These are phyloP conservation scores for Bergia puertoricense DNA, from an alignment of 92 coral and sea anemone genomes.

Conservation along the genomic window DNA sequence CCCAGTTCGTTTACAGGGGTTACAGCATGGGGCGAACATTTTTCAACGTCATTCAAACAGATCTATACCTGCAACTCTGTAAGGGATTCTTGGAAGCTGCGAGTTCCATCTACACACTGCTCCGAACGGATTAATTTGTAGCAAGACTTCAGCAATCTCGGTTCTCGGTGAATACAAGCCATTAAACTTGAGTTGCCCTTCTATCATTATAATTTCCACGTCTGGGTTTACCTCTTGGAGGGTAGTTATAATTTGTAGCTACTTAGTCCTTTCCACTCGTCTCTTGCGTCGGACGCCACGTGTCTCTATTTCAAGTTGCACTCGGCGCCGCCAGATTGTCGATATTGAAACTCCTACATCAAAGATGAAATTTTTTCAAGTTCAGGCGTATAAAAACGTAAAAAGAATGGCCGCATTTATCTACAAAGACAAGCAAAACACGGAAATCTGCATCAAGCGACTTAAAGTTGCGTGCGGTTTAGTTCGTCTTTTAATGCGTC, in stretches of 20 bases:
- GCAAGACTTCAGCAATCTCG: constrained; percentile 15
- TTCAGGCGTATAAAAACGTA: no score
- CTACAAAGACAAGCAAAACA: no score
- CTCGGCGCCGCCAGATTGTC: neutral
- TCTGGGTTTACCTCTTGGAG: neutral
- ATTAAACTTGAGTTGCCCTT: neutral
- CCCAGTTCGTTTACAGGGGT: no score
- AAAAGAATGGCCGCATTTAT: no score
- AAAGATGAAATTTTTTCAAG: neutral
- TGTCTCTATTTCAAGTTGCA: neutral
- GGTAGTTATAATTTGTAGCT: neutral
- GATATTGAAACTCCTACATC: neutral
- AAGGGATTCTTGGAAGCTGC: constrained; percentile 17
- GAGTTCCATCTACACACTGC: no score
- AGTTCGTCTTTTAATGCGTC: no score
- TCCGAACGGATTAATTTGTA: no score
- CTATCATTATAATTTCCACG: constrained; percentile 21
- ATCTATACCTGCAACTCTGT: constrained; percentile 25
- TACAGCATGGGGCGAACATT: no score
- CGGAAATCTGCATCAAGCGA: no score
- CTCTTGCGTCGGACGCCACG: no score
- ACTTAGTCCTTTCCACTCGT: neutral
- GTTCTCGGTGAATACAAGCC: constrained; percentile 11
- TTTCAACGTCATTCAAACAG: no score
- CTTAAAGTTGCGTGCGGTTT: no score